Base-by-base conservation (phyloP, 1,140 invertebrate genomes). In the Ephestia elutella region DNA sequence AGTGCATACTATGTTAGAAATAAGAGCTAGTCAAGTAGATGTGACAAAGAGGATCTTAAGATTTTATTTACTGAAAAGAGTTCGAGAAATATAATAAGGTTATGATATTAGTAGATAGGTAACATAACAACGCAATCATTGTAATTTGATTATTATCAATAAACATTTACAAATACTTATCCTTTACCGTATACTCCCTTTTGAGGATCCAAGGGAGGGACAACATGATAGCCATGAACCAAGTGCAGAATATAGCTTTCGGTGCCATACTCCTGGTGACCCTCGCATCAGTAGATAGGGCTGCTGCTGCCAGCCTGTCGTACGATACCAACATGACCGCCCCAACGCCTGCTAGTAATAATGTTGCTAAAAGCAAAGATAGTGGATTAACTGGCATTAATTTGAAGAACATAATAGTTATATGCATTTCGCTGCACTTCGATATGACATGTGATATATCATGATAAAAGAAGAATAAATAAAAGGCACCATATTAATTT, bases 261-360 rank as follows among this genome's bases (percentile, higher is more conserved):
- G 91, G 90, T 4, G 92, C 91, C 38, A 82, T 86, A 5, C 85
- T 82, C 30, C 90, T 86, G 0, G 92, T 93, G 66, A 95, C 79
- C 67, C 92, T 87, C 5, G 91, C 91, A 72, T 94, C 91, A 71
- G 92, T 81, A 11, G 95, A 94, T 62, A 95, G 87, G 0, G 94
- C 93, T 20, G 96, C 94, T 5, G 94, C 94, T 8, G 94, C 92
- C 13, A 96, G 90, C 18, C 95, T 90, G 77, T 97, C 95, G 57
- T 95, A 93, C n/a, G 93, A 96, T 28, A 97, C 94, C 4, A 92
- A 90, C 15, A 94, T 93, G 49, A 97, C 88, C 32, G 93, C 95
- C 49, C 95, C 92, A 0, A 96, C 94, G 55, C 93, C 93, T 2
- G 92, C 91, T 30, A 96, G 80, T 2, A 95, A 85, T 50, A 94